phyloP scores from a whole-genome alignment of 2,797 vertebrate species.

The Typhlichthys eigenmanni region DNA sequence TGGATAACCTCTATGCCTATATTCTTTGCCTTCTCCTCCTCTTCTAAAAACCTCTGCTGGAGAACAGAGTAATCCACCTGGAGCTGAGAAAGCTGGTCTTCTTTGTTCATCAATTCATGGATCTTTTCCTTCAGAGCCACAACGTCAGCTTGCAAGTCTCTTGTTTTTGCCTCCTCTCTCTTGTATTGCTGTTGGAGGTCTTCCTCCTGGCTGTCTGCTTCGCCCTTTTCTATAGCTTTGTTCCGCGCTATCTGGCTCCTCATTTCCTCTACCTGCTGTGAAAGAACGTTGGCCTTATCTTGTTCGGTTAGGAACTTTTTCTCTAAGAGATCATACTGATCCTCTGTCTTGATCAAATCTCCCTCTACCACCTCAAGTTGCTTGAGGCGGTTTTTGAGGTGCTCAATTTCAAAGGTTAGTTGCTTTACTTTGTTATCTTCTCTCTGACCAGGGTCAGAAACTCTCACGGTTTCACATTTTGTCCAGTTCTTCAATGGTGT shows the following conservation, averaged over 20 bases:
- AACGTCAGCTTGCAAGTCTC: constrained; percentile 91
- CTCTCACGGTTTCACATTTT: constrained; percentile 70
- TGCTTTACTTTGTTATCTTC: constrained; percentile 91
- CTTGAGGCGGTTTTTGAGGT: constrained; percentile 89
- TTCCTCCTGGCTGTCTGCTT: constrained; percentile 85
- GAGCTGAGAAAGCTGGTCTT: constrained; percentile 96
- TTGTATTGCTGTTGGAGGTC: constrained; percentile 85
- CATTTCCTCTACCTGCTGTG: constrained; percentile 93
- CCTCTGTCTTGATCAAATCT: constrained; percentile 95
- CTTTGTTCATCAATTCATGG: constrained; percentile 97
- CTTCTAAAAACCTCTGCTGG: constrained; percentile 91
- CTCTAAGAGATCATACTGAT: constrained; percentile 93
- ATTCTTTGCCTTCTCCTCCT: constrained; percentile 91
- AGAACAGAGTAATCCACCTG: constrained; percentile 93
- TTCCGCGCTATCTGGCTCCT: constrained; percentile 88
- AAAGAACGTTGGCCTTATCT: constrained; percentile 91
- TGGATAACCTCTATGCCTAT: constrained; percentile 91
- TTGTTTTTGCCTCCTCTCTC: constrained; percentile 87
- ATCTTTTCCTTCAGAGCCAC: constrained; percentile 97
- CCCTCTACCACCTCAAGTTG: constrained; percentile 94
- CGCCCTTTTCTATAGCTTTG: constrained; percentile 93
- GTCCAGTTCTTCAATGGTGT: constrained; percentile 75
- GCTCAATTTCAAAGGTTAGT: constrained; percentile 90
- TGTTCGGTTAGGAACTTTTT: constrained; percentile 92
- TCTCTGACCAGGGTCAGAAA: constrained; percentile 61